Percentiles rank a stretch among this genome's conserved stretches.
These are phyloP conservation scores for Euglossa dilemma DNA, from an alignment of 1,140 invertebrate species.

Conservation along the genomic window DNA sequence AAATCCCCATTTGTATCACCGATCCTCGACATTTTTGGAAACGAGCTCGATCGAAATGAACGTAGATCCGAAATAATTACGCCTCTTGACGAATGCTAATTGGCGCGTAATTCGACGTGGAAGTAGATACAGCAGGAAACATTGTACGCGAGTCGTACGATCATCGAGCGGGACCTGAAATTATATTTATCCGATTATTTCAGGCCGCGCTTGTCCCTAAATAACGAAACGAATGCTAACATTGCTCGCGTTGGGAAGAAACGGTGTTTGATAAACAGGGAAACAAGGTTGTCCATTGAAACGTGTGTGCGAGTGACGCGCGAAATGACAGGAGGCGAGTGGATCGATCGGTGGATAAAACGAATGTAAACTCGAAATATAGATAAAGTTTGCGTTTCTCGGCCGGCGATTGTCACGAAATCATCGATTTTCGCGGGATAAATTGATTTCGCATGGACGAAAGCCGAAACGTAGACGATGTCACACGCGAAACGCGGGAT, in stretches of 20 bases:
- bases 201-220: background rate
- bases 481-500: no score
- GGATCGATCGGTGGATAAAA: background rate
- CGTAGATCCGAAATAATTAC: background rate
- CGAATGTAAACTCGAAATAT: background rate
- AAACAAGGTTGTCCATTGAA: background rate
- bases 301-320: background rate
- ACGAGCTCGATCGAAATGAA: background rate
- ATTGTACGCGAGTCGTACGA: background rate
- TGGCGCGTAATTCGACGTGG: background rate
- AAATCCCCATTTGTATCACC: no score
- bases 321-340: background rate
- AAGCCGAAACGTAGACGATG: background rate
- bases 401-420: background rate
- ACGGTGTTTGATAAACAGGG: conserved; percentile 5
- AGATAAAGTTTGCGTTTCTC: conserved; percentile 10
- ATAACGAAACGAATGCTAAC: conserved; percentile 5
- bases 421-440: background rate
- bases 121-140: background rate
- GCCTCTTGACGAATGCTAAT: background rate
- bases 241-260: background rate
- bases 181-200: conserved; percentile 32
- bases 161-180: background rate
- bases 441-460: background rate
- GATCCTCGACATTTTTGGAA: background rate